Evolutionary conservation across 2,888 invertebrate species (phyloP), one percentile per base, ranked within the genome.

Genomic region (Meteorus colon): DNA sequence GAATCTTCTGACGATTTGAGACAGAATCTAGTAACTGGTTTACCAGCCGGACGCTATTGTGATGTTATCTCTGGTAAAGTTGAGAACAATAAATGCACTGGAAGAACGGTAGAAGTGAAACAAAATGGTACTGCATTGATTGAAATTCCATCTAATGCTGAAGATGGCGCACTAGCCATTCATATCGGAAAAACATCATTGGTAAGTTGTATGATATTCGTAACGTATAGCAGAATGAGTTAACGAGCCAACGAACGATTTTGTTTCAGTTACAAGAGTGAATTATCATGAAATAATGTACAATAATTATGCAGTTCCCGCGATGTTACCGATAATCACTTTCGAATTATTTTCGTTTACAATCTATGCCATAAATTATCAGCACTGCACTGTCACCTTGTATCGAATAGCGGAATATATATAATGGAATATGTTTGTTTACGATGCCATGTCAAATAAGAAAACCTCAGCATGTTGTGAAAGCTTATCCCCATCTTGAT

Each of bases 41-140:
- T 97, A 45, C 94, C 95, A 0, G 91, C 93, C 67, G 97, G 97
- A 27, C 91, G 83, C 0, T 97, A 97, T 90, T 97, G 97, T 87
- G 97, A 97, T 89, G 91, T 97, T 24, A 95, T 96, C 81, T 94
- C 94, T 16, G 96, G 96, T 0, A 88, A 90, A 24, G 90, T 91
- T 82, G 84, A 85, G 0, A 90, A 92, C 76, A 92, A 91, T 75
- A 84, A 85, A 0, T 96, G 96, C 84, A 93, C 94, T 0, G 95
- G 95, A 34, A 93, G 92, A 81, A 88, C 90, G 0, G 87, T 96
- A 14, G 90, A 86, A 0, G 95, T 96, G 0, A 92, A 91, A 24
- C 85, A 86, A 19, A 91, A 92, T 80, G 94, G 95, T 1, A 90
- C 88, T 0, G 94, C 94, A 0, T 84, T 89, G 65, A 92, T 95